Evolutionary conservation across 2,113 vertebrate genomes (phyloP).

Genomic region (Gnathonemus echidnorhynchus): DNA sequence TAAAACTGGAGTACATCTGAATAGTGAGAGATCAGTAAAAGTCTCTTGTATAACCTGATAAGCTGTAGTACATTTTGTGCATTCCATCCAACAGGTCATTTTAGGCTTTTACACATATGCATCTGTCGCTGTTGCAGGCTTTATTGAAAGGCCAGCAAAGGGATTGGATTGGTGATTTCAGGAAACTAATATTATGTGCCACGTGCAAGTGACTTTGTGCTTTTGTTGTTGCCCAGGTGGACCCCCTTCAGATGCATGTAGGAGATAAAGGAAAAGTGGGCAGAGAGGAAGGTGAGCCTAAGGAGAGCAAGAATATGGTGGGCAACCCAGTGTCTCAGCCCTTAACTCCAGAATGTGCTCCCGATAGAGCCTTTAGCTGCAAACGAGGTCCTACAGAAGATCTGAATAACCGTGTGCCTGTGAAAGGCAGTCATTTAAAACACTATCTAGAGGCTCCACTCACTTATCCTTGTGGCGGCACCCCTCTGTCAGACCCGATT

Average conservation of each 20-base stretch:
- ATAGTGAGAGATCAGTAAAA: background rate
- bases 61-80: background rate
- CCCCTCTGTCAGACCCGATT: slow-evolving; percentile 45
- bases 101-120: background rate
- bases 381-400: slow-evolving; percentile 55
- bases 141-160: background rate
- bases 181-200: background rate
- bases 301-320: slow-evolving; percentile 61
- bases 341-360: slow-evolving; percentile 63
- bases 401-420: slow-evolving; percentile 53
- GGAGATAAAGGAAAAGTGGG: slow-evolving; percentile 69
- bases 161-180: background rate
- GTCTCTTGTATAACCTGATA: background rate
- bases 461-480: slow-evolving; percentile 50
- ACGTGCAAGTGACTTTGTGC: background rate
- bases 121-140: background rate
- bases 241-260: slow-evolving; percentile 85
- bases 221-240: slow-evolving; percentile 71
- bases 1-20: background rate
- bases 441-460: slow-evolving; percentile 50
- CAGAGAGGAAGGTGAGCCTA: slow-evolving; percentile 61
- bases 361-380: slow-evolving; percentile 62
- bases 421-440: slow-evolving; percentile 54
- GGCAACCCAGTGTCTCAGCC: slow-evolving; percentile 63
- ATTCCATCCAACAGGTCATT: background rate